phyloP scores from a whole-genome alignment of 2,888 invertebrate species.

The Calameuta pallipes region DNA sequence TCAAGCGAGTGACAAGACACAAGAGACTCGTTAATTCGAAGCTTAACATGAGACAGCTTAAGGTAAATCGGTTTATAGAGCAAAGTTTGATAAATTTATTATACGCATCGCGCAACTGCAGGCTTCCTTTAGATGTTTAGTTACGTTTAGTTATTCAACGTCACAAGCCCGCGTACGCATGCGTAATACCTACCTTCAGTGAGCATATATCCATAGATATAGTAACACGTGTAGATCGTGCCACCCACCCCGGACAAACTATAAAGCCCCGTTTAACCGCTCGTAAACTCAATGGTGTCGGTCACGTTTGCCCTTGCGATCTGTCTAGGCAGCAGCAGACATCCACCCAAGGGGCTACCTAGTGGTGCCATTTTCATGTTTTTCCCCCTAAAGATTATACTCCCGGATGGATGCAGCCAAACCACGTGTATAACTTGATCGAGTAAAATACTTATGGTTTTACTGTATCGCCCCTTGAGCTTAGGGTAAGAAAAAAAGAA shows the following conservation, averaged over 20 bases:
- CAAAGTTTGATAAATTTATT: conserved; percentile 39
- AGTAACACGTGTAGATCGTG: conserved; percentile 9
- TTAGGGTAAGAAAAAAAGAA: not conserved
- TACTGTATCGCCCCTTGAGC: not conserved
- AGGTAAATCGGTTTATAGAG: conserved; percentile 37
- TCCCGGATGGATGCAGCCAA: not conserved
- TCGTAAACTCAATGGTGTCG: conserved; percentile 63
- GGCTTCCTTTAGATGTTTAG: conserved; percentile 28
- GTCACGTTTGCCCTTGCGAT: conserved; percentile 58
- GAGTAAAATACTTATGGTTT: not conserved
- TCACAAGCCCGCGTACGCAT: not conserved
- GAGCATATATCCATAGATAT: not conserved
- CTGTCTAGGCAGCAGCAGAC: conserved; percentile 37
- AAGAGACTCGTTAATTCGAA: not conserved
- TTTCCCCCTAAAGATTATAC: not conserved
- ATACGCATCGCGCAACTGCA: conserved; percentile 2
- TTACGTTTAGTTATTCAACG: conserved; percentile 3
- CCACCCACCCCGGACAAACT: conserved; percentile 40
- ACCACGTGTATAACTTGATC: not conserved
- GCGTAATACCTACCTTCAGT: not conserved
- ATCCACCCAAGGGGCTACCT: not conserved
- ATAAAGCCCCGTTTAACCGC: conserved; percentile 60
- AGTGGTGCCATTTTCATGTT: not conserved
- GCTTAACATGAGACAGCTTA: conserved; percentile 27
- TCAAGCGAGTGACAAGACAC: not conserved